phyloP scores from a whole-genome alignment of 2,797 vertebrate species.

The Falco naumanni region DNA sequence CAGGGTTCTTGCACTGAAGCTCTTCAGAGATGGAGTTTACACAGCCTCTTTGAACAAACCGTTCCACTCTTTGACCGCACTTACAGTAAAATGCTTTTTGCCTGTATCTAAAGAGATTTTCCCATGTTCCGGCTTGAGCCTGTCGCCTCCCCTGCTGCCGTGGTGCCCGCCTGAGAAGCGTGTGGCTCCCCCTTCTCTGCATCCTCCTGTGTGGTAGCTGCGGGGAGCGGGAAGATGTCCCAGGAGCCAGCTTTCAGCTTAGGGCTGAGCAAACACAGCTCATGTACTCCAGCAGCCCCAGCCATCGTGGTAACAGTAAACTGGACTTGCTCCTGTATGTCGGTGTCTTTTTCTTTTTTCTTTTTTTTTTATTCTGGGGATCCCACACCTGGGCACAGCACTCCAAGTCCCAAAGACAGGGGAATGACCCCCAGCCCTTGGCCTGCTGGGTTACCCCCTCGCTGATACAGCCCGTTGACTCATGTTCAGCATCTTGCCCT shows the following conservation, averaged over 20 bases:
- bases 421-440: not conserved
- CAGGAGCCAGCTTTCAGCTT: not conserved
- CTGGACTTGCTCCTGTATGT: not conserved
- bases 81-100: not conserved
- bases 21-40: not conserved
- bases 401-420: not conserved
- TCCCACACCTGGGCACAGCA: not conserved
- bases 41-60: not conserved
- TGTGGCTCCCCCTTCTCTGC: not conserved
- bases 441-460: not conserved
- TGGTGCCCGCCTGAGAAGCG: not conserved
- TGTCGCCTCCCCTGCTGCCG: not conserved
- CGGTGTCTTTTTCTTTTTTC: not conserved
- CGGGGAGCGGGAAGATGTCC: not conserved
- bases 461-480: not conserved
- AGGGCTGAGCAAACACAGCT: not conserved
- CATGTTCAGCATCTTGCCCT: not conserved
- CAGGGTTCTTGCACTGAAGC: not conserved
- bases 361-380: not conserved
- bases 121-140: not conserved
- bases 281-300: not conserved
- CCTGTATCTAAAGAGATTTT: not conserved
- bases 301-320: accelerated
- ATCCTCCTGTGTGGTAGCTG: not conserved
- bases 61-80: not conserved